Percentiles rank a stretch among this genome's conserved stretches.
Evolutionary conservation across 2,797 vertebrate genomes (phyloP).

Genomic region (Malacoctenus gilli): DNA sequence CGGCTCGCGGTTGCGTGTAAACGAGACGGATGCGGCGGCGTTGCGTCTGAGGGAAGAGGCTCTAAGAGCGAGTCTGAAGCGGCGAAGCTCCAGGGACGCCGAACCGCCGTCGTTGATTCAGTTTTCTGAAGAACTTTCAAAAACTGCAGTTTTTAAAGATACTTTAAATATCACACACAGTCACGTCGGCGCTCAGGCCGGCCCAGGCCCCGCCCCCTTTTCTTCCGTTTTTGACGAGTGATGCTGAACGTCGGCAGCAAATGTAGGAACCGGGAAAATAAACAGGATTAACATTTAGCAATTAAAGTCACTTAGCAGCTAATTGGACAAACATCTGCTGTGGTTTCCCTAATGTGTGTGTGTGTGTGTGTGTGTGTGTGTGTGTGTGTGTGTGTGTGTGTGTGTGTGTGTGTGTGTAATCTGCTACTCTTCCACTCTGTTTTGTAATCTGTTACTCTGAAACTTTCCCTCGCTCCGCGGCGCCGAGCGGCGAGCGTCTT

Average conservation of each 20-base stretch:
- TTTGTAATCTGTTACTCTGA: slow-evolving; percentile 54
- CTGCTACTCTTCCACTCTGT: slow-evolving; percentile 41
- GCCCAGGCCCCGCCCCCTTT: too few relatives aligned
- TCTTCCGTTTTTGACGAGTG: too few relatives aligned
- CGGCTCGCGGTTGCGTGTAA: slow-evolving; percentile 4
- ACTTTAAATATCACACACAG: too few relatives aligned
- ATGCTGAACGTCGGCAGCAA: slow-evolving; percentile 31
- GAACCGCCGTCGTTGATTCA: too few relatives aligned
- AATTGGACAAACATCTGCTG: slow-evolving; percentile 51
- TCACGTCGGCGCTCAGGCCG: too few relatives aligned
- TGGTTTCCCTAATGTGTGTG: background rate
- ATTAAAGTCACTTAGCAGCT: slow-evolving; percentile 27
- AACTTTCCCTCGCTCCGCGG: slow-evolving; percentile 20
- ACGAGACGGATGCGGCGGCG: too few relatives aligned
- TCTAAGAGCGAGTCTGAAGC: too few relatives aligned
- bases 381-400: slow-evolving; percentile 6
- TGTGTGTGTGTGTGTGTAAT: slow-evolving; percentile 32
- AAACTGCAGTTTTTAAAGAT: too few relatives aligned
- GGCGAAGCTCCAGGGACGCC: too few relatives aligned
- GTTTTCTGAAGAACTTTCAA: too few relatives aligned
- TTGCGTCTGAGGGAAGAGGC: too few relatives aligned
- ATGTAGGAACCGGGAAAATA: slow-evolving; percentile 41
- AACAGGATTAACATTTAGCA: slow-evolving; percentile 29
- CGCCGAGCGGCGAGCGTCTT: slow-evolving; percentile 25
- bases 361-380: slow-evolving; percentile 6